phyloP scores from a whole-genome alignment of 2,797 vertebrate species.

The Neosilurus mollespiculum region DNA sequence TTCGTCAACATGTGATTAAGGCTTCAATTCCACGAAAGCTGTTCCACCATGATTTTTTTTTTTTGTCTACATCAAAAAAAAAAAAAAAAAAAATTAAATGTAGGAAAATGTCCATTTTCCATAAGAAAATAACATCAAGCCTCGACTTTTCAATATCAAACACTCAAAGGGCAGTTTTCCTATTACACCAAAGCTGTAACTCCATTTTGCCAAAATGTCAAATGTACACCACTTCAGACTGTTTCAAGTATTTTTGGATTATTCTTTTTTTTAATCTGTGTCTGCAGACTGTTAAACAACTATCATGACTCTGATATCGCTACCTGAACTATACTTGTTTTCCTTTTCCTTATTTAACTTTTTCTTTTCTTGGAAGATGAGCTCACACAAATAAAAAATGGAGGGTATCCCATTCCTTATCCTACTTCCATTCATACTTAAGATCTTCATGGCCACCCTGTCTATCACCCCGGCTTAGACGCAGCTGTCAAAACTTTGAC shows the following conservation, averaged over 20 bases:
- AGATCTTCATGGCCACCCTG: conserved; percentile 47
- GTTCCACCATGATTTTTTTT: too few species aligned
- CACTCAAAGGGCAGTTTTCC: conserved; percentile 27
- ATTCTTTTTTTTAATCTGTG: neutral
- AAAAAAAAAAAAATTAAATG: neutral
- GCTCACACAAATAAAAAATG: conserved; percentile 26
- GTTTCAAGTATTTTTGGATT: neutral
- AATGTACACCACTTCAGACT: neutral
- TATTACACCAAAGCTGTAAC: conserved; percentile 6
- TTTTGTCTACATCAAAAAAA: neutral
- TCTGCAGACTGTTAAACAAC: neutral
- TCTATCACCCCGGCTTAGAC: conserved; percentile 70
- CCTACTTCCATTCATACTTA: conserved; percentile 28
- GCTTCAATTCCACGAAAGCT: neutral
- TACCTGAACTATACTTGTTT: neutral
- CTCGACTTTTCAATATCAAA: neutral
- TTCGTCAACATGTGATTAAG: conserved; percentile 38
- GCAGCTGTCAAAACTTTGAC: conserved; percentile 91
- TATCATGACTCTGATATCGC: neutral
- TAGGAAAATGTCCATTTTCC: neutral
- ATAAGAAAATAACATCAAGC: too few species aligned
- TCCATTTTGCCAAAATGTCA: conserved; percentile 34
- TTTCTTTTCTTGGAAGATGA: conserved; percentile 39
- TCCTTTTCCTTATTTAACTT: conserved; percentile 5
- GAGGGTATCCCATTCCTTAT: conserved; percentile 26